Evolutionary conservation across 2,797 vertebrate species (phyloP), one percentile per base, ranked within the genome.

Genomic region (Alectoris magna): DNA sequence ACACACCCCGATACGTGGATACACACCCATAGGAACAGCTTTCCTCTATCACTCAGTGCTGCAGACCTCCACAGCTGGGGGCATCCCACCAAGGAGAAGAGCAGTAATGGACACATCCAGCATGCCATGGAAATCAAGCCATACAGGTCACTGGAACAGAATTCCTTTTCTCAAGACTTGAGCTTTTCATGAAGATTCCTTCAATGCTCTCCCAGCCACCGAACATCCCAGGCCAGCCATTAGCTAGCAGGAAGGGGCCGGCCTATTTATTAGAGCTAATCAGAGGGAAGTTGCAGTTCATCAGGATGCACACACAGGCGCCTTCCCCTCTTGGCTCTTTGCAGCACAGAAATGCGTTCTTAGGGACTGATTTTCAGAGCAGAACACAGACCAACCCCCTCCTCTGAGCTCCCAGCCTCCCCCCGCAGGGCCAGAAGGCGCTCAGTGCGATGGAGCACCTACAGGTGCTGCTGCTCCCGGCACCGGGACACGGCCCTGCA

Each of bases 271-370:
- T 7, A 29, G 59, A n/a, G 36, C 73, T 46, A 58, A 17, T 0
- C 3, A 26, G 2, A 0, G 64, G 49, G 7, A 27, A 11, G 68
- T 0, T 36, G 48, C 24, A 2, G 6, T 16, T 38, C 59, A 43
- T 0, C 2, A 38, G 46, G n/a, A 21, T 3, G 27, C 2, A 6
- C n/a, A 24, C 1, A 1, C 14, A 19, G 38, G 48, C 4, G 1
- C 1, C 1, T 9, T n/a, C 24, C 59, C 46, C 14, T 27, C 10
- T 11, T 10, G 1, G 48, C 62, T 36, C 56, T n/a, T 17, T 13
- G 38, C 26, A 1, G 1, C 46, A 19, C 7, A 12, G 36, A 17
- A 22, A 17, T 14, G 6, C 12, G 14, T 31, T 60, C 27, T 11
- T 7, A 16, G 44, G n/a, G 29, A 48, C 39, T 11, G 4, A 1